These are phyloP conservation scores for Caenorhabditis latens DNA, from an alignment of 1,140 invertebrate genomes.

Conservation along the genomic window DNA sequence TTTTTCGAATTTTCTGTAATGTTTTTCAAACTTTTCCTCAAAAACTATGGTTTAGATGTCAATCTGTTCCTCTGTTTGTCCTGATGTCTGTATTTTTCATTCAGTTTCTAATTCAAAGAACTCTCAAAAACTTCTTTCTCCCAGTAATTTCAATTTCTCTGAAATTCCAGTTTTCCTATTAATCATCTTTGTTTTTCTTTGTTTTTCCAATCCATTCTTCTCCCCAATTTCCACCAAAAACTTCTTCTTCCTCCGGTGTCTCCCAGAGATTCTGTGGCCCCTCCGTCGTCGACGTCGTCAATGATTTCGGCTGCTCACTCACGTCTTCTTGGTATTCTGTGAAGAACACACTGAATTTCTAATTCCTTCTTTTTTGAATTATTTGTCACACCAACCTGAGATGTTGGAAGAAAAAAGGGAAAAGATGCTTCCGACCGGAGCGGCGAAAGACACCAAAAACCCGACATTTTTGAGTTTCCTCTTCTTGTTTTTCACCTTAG, in stretches of 20 bases:
- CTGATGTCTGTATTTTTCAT: too few species aligned
- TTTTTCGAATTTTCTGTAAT: too few species aligned
- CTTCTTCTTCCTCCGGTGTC: neutral
- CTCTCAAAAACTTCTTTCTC: too few species aligned
- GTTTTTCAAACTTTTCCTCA: too few species aligned
- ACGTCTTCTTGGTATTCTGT: slow-evolving; percentile 26
- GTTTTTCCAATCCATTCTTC: neutral
- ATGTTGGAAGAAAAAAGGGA: neutral
- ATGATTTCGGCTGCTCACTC: too few species aligned
- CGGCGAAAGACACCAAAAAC: slow-evolving; percentile 4
- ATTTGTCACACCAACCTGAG: slow-evolving; percentile 1
- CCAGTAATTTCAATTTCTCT: too few species aligned
- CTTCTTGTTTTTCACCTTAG: neutral
- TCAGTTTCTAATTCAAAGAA: too few species aligned
- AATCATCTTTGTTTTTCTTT: neutral
- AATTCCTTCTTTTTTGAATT: slow-evolving; percentile 30
- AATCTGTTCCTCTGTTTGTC: too few species aligned
- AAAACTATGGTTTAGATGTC: too few species aligned
- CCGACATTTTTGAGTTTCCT: neutral
- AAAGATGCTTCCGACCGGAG: neutral
- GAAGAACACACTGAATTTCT: slow-evolving; percentile 26
- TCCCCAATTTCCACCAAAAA: too few species aligned
- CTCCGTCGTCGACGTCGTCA: too few species aligned
- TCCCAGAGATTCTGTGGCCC: too few species aligned
- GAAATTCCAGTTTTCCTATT: neutral